These are phyloP conservation scores for Macrostomum lignano DNA, from an alignment of 1,140 invertebrate species.

Conservation along the genomic window DNA sequence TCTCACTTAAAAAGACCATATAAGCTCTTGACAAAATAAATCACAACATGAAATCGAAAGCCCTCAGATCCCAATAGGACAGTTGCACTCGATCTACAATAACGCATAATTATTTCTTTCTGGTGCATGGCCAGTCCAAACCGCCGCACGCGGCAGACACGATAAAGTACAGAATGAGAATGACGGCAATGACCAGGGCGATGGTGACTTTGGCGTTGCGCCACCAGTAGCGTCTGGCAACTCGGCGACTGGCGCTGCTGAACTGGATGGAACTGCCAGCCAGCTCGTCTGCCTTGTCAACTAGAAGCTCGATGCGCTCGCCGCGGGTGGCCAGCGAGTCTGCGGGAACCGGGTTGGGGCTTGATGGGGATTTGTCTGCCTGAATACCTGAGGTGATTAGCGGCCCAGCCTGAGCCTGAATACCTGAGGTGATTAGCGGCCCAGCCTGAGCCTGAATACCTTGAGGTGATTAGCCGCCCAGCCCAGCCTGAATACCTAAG, in stretches of 20 bases:
- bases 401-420: too few species aligned
- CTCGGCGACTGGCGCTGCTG: slow-evolving; percentile 47
- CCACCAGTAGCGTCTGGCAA: slow-evolving; percentile 62
- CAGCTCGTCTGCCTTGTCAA: slow-evolving; percentile 65
- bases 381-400: too few species aligned
- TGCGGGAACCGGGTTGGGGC: slow-evolving; percentile 27
- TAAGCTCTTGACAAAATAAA: too few species aligned
- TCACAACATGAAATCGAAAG: too few species aligned
- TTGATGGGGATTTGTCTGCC: too few species aligned
- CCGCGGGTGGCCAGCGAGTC: slow-evolving; percentile 53
- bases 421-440: too few species aligned
- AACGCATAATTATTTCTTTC: not conserved
- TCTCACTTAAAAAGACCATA: too few species aligned
- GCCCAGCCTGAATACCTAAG: too few species aligned
- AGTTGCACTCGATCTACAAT: too few species aligned
- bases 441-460: too few species aligned
- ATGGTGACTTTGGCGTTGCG: slow-evolving; percentile 69
- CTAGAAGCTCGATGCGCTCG: slow-evolving; percentile 53
- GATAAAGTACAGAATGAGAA: slow-evolving; percentile 50
- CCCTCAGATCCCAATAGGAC: too few species aligned
- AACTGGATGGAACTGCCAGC: slow-evolving; percentile 59
- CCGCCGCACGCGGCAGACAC: slow-evolving; percentile 57
- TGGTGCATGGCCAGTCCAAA: slow-evolving; percentile 38
- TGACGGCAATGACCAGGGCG: slow-evolving; percentile 34
- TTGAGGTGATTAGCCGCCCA: too few species aligned